Conservation (phyloP, 1,140 invertebrate species). For the Bombus ignitus region DNA sequence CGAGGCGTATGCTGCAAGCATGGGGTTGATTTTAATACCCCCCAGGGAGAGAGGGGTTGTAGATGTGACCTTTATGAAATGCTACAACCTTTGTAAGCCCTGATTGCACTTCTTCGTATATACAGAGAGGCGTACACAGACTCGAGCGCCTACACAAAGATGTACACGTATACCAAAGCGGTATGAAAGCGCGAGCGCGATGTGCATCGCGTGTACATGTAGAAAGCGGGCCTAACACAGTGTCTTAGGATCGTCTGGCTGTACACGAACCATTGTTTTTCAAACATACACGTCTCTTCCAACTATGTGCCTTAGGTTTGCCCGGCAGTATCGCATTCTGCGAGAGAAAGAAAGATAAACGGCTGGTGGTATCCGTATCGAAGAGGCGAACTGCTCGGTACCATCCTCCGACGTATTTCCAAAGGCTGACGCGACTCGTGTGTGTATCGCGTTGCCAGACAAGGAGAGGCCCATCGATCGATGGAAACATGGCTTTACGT, state of each 20-base stretch:
- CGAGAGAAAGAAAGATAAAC: constrained; percentile 42
- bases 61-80: constrained; percentile 77
- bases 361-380: background rate
- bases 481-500: constrained; percentile 43
- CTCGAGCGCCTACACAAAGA: background rate
- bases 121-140: background rate
- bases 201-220: constrained; percentile 41
- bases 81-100: constrained; percentile 75
- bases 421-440: constrained; percentile 5
- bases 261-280: constrained; percentile 57
- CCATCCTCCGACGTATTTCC: constrained; percentile 24
- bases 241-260: constrained; percentile 41
- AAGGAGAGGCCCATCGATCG: constrained; percentile 41
- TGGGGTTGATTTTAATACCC: constrained; percentile 74
- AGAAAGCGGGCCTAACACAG: constrained; percentile 32
- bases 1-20: constrained; percentile 15
- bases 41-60: constrained; percentile 60
- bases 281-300: constrained; percentile 25
- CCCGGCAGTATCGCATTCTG: constrained; percentile 21
- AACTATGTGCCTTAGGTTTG: constrained; percentile 4
- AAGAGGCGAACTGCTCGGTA: constrained; percentile 7
- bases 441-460: background rate
- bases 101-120: constrained; percentile 67
- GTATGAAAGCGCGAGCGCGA: constrained; percentile 23
- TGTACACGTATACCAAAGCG: background rate